phyloP scores from a whole-genome alignment of 2,888 invertebrate species.

The Dryadula phaetusa region DNA sequence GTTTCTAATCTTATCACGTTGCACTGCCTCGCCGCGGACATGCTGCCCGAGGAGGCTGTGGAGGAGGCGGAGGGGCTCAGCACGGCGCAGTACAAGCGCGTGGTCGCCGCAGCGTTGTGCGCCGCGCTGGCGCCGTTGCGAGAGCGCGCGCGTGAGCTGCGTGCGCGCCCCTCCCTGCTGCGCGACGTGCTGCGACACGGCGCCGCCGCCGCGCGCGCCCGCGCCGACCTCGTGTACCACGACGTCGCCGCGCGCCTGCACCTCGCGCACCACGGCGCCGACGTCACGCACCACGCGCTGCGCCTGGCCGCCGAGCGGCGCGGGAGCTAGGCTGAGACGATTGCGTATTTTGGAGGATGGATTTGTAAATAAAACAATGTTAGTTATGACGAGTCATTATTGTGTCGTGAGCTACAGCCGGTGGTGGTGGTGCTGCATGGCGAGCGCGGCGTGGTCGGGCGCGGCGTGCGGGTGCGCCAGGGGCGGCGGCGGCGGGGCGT shows the following conservation, averaged over 20 bases:
- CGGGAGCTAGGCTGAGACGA: background rate
- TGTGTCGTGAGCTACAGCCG: slow-evolving; percentile 32
- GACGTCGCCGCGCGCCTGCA: slow-evolving; percentile 79
- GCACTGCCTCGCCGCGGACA: slow-evolving; percentile 89
- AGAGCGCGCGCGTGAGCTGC: slow-evolving; percentile 85
- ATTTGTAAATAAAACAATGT: slow-evolving; percentile 16
- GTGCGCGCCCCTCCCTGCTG: slow-evolving; percentile 84
- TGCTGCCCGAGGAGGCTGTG: slow-evolving; percentile 87
- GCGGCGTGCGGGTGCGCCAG: too few relatives aligned
- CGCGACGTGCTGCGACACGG: slow-evolving; percentile 86
- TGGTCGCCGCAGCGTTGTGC: slow-evolving; percentile 61
- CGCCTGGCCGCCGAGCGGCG: background rate
- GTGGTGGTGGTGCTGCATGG: slow-evolving; percentile 51
- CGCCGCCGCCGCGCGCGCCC: slow-evolving; percentile 84
- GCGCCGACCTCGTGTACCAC: slow-evolving; percentile 86
- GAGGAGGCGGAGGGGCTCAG: slow-evolving; percentile 86
- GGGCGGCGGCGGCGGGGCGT: slow-evolving; percentile 42
- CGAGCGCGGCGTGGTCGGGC: slow-evolving; percentile 59
- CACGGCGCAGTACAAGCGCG: slow-evolving; percentile 87
- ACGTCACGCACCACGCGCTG: slow-evolving; percentile 8
- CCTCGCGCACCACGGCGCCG: slow-evolving; percentile 42
- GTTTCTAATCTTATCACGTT: slow-evolving; percentile 95
- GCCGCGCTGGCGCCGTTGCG: slow-evolving; percentile 86
- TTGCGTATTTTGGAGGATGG: background rate
- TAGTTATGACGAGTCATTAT: background rate